Conservation (phyloP, 2,113 vertebrate genomes). For the Terrapene triunguis region DNA sequence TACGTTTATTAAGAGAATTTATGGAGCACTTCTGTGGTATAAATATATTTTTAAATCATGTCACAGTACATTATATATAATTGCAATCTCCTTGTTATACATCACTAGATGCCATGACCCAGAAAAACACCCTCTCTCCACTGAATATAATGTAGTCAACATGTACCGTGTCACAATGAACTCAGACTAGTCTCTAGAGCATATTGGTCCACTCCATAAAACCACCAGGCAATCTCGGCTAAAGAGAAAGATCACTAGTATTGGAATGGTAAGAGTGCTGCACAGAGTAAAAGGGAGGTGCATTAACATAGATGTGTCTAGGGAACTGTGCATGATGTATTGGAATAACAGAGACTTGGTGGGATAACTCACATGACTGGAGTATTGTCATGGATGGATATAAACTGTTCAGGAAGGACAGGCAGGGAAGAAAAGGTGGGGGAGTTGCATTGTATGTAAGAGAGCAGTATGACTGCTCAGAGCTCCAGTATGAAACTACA, state of each 20-base stretch:
- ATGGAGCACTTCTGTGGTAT: background rate
- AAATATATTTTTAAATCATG: background rate
- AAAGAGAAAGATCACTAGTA: background rate
- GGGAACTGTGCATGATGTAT: background rate
- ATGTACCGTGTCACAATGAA: background rate
- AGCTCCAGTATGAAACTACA: no score
- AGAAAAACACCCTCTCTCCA: background rate
- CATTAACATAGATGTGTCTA: background rate
- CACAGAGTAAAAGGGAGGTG: accelerated
- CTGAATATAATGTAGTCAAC: background rate
- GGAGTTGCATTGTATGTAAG: no score
- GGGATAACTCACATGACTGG: no score
- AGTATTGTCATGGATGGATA: no score
- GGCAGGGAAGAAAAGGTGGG: no score
- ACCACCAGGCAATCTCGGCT: background rate
- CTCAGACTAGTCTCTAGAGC: background rate
- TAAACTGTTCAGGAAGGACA: no score
- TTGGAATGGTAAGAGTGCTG: background rate
- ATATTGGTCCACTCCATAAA: background rate
- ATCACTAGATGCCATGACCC: background rate
- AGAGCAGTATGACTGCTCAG: no score
- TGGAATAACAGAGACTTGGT: no score
- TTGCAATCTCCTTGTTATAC: no score
- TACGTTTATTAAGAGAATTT: background rate
- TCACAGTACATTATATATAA: background rate